Percentiles rank a stretch among this genome's conserved stretches.
Conservation (phyloP, 2,888 invertebrate genomes). For the Hemithea aestivaria region DNA sequence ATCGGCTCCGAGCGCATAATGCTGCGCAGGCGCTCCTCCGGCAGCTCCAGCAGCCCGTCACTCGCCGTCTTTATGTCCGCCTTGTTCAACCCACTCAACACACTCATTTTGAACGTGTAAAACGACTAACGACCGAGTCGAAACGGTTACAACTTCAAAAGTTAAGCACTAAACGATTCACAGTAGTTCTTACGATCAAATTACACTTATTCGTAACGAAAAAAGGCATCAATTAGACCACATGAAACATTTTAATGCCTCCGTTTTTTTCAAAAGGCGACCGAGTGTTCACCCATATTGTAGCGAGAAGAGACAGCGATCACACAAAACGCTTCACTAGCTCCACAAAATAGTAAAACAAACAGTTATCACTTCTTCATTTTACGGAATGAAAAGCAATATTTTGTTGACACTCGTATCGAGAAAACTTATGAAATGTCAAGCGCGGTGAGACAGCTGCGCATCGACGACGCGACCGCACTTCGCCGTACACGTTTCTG, state of each 20-base stretch:
- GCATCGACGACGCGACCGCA: conserved; percentile 78
- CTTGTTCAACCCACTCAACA: conserved; percentile 75
- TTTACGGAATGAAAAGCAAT: conserved; percentile 65
- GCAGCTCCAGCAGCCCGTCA: conserved; percentile 86
- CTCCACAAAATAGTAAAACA: conserved; percentile 66
- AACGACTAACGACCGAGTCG: conserved; percentile 68
- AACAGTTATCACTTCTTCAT: conserved; percentile 74
- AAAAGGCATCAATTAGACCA: conserved; percentile 70
- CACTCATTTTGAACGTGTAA: conserved; percentile 76
- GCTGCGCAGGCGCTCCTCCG: conserved; percentile 82
- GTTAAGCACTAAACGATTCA: conserved; percentile 69
- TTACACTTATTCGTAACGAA: conserved; percentile 70
- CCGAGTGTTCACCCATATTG: conserved; percentile 76
- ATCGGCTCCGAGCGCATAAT: conserved; percentile 86
- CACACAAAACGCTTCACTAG: conserved; percentile 67
- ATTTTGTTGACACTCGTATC: conserved; percentile 76
- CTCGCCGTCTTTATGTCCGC: conserved; percentile 79
- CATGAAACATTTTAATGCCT: conserved; percentile 77
- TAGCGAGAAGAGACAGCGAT: conserved; percentile 76
- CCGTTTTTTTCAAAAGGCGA: conserved; percentile 74
- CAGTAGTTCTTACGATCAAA: conserved; percentile 72
- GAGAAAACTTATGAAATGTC: conserved; percentile 68
- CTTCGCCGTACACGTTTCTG: conserved; percentile 76
- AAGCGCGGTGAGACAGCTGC: conserved; percentile 73
- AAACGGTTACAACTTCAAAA: conserved; percentile 54